Evolutionary conservation across 2,888 invertebrate genomes (phyloP).

Genomic region (Nezara viridula): DNA sequence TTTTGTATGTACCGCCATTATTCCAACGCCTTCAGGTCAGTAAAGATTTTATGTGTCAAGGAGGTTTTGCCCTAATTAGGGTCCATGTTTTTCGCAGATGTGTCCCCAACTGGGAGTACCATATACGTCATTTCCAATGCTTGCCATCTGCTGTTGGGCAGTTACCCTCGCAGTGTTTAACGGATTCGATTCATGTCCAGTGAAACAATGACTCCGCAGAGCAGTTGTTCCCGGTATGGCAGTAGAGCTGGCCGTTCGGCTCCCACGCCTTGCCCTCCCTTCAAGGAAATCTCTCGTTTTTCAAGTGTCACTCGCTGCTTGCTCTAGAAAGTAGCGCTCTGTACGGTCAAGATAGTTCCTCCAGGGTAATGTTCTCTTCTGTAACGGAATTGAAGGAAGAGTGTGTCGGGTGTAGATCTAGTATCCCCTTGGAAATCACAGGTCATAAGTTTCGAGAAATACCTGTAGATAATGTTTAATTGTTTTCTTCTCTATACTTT

Average conservation of each 20-base stretch:
- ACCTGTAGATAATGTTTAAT: neutral
- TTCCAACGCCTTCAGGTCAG: neutral
- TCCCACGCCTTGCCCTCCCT: conserved; percentile 40
- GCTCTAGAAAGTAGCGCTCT: conserved; percentile 5
- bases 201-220: neutral
- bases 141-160: conserved; percentile 33
- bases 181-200: conserved; percentile 35
- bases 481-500: neutral
- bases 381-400: neutral
- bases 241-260: neutral
- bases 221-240: conserved; percentile 26
- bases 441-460: neutral
- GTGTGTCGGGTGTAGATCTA: neutral
- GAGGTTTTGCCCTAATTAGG: neutral
- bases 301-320: conserved; percentile 6
- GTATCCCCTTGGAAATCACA: neutral
- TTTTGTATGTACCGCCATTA: no score
- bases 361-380: neutral
- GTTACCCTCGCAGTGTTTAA: neutral
- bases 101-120: neutral
- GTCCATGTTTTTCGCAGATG: neutral
- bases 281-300: conserved; percentile 31
- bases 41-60: neutral
- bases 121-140: neutral
- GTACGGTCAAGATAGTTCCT: neutral